Evolutionary conservation across 2,888 invertebrate genomes (phyloP), one percentile per base, ranked within the genome.

Genomic region (Drosophila falleni): DNA sequence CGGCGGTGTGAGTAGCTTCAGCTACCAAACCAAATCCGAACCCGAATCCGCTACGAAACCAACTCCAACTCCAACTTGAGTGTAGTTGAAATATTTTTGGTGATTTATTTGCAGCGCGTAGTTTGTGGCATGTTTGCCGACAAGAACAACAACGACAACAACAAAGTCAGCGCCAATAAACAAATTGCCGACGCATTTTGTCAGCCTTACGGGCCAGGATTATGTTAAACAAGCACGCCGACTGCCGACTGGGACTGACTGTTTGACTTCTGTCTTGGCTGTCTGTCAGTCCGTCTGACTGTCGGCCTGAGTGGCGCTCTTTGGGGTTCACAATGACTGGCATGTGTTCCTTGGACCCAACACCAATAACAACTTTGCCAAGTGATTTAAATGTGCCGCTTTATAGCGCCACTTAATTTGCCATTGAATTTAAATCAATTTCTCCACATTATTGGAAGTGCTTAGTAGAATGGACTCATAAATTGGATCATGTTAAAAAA

Each of bases 101-200:
- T 89, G 89, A 89, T 89, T 89, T 89, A 89, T 89, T 88, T 88
- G 87, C 82, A 78, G 68, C 85, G 81, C 87, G 80, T 85, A 87
- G 85, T 82, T 87, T 86, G 85, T 83, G 86, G 86, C 86, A 86
- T 87, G 87, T 87, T 78, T 80, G 80, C 71, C 80, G 80, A 79
- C 80, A 80, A 59, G 56, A 46, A 69, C 61, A 67, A 23, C 61
- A 68, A 50, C 35, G 53, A 63, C 54, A 74, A 60, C 56, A 35
- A 66, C 62, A 63, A 58, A 68, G 62, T 58, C 77, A 85, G 69
- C 81, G 79, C 81, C 88, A 85, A 89, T 89, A 89, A 87, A 88
- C 89, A 89, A 89, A 89, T 89, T 89, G 89, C 89, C 89, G 85
- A 87, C 88, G 89, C 85, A 84, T 87, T 89, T 87, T 83, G 81